A percentile compares a stretch with the other conserved stretches of the same genome.
These are phyloP conservation scores for Parnassius glacialis DNA, from an alignment of 2,888 invertebrate species.

Conservation along the genomic window DNA sequence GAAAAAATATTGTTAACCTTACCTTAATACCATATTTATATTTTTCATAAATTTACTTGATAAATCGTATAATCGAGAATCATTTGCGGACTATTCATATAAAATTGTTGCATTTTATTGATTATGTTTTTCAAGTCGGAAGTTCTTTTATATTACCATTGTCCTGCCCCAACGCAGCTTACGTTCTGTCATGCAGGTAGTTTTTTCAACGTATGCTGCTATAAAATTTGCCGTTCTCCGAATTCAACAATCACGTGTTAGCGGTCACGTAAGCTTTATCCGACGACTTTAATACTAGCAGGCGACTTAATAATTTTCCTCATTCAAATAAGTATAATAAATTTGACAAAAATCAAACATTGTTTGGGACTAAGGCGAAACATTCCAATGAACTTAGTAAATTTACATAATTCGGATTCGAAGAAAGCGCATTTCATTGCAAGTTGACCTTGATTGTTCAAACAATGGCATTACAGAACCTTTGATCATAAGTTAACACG, in stretches of 20 bases:
- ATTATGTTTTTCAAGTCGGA: background rate
- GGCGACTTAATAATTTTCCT: constrained; percentile 19
- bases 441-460: constrained; percentile 10
- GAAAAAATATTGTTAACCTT: too few relatives aligned
- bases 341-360: background rate
- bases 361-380: constrained; percentile 1
- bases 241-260: constrained; percentile 28
- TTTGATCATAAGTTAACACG: too few relatives aligned
- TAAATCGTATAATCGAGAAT: background rate
- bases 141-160: constrained; percentile 11
- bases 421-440: constrained; percentile 7
- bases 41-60: background rate
- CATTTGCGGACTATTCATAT: background rate
- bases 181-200: constrained; percentile 3
- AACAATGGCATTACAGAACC: constrained; percentile 13
- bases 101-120: constrained; percentile 2
- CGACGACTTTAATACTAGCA: background rate
- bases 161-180: background rate
- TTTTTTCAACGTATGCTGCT: background rate
- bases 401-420: constrained; percentile 12
- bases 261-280: constrained; percentile 33
- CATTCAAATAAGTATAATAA: constrained; percentile 1
- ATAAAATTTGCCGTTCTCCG: constrained; percentile 16
- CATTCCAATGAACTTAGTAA: background rate
- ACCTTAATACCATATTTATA: too few relatives aligned